Evolutionary conservation across 2,113 vertebrate genomes (phyloP), one percentile per base, ranked within the genome.

Genomic region (Leucosticte australis): DNA sequence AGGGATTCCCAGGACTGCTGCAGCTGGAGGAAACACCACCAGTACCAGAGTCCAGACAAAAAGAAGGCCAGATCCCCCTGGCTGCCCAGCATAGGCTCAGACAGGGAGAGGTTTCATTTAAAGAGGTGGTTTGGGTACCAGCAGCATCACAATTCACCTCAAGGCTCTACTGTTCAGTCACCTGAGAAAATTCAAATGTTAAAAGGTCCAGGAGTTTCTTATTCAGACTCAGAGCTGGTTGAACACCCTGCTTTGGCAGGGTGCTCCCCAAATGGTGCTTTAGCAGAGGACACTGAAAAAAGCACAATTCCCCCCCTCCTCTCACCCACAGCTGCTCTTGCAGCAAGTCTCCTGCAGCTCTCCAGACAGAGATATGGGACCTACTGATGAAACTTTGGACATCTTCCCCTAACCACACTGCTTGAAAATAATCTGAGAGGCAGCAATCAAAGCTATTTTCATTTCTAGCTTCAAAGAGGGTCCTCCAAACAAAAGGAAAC

Each of bases 371-470:
- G 42, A 26, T 44, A 16, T 11, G 24, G 35, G 37, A 27, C 53
- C 22, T 50, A 11, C 14, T 41, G 75, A 7, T 63, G n/a, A 62
- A 87, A 44, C 50, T 59, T 63, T 83, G 52, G 85, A n/a, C 47
- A 55, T 7, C 42, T 93, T 88, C 37, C 42, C 47, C 68, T 10
- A 41, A 56, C 50, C 67, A 55, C 46, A 7, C 12, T 7, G 35
- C 71, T 88, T 90, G 55, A 55, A 65, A 91, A 85, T 23, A 42
- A 75, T 31, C 55, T 24, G 20, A 69, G 55, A 88, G 63, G 78
- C 74, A 91, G 75, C 87, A 94, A 83, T 81, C 35, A 41, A 88
- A 90, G 59, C 22, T 70, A 42, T 88, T 94, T 83, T 83, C 79
- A 23, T 44, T 83, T 47, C 68, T 22, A 31, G 24, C 79, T 93